A percentile compares a stretch with the other conserved stretches of the same genome.
Conservation (phyloP, 23 tunicate genomes). For the Ascidia mentula region DNA sequence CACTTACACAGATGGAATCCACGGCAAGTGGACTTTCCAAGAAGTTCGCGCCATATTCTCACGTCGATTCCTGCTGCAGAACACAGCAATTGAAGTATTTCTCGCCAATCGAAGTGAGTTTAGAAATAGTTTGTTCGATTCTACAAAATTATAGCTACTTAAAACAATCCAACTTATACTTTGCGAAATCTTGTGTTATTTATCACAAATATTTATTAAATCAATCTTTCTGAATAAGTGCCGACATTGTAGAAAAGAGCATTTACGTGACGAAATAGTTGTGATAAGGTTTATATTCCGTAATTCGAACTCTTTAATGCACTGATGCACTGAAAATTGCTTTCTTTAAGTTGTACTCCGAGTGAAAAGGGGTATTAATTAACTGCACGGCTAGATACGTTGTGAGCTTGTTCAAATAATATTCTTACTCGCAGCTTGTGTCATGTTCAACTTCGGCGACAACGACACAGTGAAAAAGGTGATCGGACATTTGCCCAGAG, state of each 20-base stretch:
- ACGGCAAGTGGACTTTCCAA: conserved; percentile 96
- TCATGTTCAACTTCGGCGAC: conserved; percentile 91
- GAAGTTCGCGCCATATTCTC: conserved; percentile 90
- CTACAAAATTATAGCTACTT: neutral
- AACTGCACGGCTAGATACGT: too few species aligned
- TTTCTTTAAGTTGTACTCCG: too few species aligned
- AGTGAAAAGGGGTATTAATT: too few species aligned
- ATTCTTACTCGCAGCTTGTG: conserved; percentile 93
- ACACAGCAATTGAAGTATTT: conserved; percentile 88
- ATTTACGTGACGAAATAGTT: too few species aligned
- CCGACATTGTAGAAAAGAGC: too few species aligned
- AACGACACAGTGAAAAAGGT: conserved; percentile 74
- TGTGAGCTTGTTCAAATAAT: too few species aligned
- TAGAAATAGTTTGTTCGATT: neutral
- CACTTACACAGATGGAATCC: conserved; percentile 76
- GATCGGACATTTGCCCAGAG: conserved; percentile 70
- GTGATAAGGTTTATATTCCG: too few species aligned
- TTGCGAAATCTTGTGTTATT: neutral
- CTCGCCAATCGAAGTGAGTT: conserved; percentile 97
- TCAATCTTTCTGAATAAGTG: too few species aligned
- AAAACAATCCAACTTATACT: neutral
- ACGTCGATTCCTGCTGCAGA: conserved; percentile 80
- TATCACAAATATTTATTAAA: too few species aligned
- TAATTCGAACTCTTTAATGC: too few species aligned
- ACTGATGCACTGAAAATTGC: too few species aligned